phyloP scores from a whole-genome alignment of 2,888 invertebrate genomes.

The Tridacna crocea region DNA sequence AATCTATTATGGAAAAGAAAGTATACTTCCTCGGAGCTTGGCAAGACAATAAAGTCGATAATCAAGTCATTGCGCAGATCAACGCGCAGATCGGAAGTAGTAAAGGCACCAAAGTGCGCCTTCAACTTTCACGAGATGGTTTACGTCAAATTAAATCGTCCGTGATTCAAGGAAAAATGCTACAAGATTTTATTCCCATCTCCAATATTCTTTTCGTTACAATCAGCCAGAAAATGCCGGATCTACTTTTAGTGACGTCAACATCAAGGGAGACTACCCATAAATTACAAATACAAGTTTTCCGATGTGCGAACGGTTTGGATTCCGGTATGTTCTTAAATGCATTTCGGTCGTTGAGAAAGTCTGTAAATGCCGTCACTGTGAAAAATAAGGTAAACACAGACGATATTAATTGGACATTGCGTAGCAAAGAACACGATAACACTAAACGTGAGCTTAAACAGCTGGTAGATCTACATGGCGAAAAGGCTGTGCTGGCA shows the following conservation, averaged over 20 bases:
- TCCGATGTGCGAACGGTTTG: conserved; percentile 63
- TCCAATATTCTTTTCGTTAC: conserved; percentile 67
- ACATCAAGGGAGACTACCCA: conserved; percentile 38
- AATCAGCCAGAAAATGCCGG: conserved; percentile 65
- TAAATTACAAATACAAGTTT: conserved; percentile 68
- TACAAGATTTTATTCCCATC: conserved; percentile 62
- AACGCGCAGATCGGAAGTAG: conserved; percentile 54
- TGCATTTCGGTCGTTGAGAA: conserved; percentile 54
- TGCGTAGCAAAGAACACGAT: conserved; percentile 59
- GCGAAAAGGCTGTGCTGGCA: conserved; percentile 38
- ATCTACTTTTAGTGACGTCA: conserved; percentile 64
- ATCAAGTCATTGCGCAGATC: conserved; percentile 62
- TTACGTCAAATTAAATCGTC: conserved; percentile 59
- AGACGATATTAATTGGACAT: conserved; percentile 76
- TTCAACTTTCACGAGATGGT: conserved; percentile 66
- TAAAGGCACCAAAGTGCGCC: conserved; percentile 70
- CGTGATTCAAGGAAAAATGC: conserved; percentile 61
- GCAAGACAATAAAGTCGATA: conserved; percentile 68
- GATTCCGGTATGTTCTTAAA: conserved; percentile 67
- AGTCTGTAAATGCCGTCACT: conserved; percentile 25
- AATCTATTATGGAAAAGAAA: conserved; percentile 61
- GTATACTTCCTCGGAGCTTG: conserved; percentile 68
- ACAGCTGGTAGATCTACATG: conserved; percentile 62
- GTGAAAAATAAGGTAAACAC: conserved; percentile 55
- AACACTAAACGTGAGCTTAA: conserved; percentile 64